These are phyloP conservation scores for Crematogaster levior DNA, from an alignment of 2,888 invertebrate species.

Conservation along the genomic window DNA sequence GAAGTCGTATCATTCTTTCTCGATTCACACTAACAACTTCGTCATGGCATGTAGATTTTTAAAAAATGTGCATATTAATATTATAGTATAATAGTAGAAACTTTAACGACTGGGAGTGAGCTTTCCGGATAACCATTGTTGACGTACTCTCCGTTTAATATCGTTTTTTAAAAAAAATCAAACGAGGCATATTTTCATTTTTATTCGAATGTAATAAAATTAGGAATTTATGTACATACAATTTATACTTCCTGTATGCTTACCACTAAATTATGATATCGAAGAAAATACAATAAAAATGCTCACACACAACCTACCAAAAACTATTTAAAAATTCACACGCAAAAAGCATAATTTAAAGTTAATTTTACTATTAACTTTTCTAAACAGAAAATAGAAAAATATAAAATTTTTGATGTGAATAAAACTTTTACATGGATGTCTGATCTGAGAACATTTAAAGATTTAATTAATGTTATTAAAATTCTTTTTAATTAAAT, in stretches of 20 bases:
- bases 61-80: conserved; percentile 24
- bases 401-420: not conserved
- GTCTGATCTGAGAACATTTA: not conserved
- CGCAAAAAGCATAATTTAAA: not conserved
- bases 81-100: conserved; percentile 59
- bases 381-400: not conserved
- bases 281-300: not conserved
- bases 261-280: conserved; percentile 30
- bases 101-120: conserved; percentile 81
- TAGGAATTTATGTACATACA: conserved; percentile 2
- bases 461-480: conserved; percentile 6
- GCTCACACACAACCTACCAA: too few species aligned
- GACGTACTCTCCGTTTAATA: conserved; percentile 85
- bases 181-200: conserved; percentile 31
- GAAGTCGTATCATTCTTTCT: not conserved
- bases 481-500: conserved; percentile 8
- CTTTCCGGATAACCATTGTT: conserved; percentile 81
- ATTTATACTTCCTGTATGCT: conserved; percentile 62
- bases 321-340: conserved; percentile 35
- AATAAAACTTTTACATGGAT: not conserved
- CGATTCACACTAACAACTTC: conserved; percentile 29
- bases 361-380: not conserved
- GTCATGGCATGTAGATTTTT: conserved; percentile 3
- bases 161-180: conserved; percentile 54
- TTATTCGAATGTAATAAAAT: conserved; percentile 29